Percentiles rank a stretch among this genome's conserved stretches.
Evolutionary conservation across 2,888 invertebrate species (phyloP).

Genomic region (Physocephala rufipes): DNA sequence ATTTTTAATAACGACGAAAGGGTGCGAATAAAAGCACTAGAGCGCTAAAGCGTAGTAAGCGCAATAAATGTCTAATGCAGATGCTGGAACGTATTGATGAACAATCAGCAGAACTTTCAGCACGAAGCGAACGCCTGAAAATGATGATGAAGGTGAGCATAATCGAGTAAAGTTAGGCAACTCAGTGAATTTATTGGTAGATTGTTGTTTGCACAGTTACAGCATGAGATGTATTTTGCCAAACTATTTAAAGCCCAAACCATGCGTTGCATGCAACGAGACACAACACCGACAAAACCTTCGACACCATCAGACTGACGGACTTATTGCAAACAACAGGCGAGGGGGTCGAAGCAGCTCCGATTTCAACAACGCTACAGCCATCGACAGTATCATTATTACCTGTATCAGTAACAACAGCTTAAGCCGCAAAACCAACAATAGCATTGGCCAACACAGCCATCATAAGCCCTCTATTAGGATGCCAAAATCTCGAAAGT

Average conservation of each 20-base stretch:
- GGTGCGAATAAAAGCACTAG: slow-evolving; percentile 56
- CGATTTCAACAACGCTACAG: slow-evolving; percentile 17
- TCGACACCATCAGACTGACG: slow-evolving; percentile 38
- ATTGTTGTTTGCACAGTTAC: slow-evolving; percentile 50
- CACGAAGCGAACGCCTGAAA: slow-evolving; percentile 71
- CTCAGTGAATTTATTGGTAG: background rate
- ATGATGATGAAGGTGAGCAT: slow-evolving; percentile 67
- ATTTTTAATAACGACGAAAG: slow-evolving; percentile 59
- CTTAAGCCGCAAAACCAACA: slow-evolving; percentile 34
- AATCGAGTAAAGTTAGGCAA: no score
- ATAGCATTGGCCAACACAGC: no score
- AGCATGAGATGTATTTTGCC: slow-evolving; percentile 65
- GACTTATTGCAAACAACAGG: slow-evolving; percentile 21
- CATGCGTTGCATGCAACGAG: slow-evolving; percentile 57
- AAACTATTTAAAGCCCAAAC: slow-evolving; percentile 63
- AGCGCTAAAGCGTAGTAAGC: slow-evolving; percentile 68
- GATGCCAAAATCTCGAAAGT: slow-evolving; percentile 1
- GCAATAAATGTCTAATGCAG: slow-evolving; percentile 70
- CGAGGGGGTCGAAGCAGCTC: slow-evolving; percentile 19
- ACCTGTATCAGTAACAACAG: slow-evolving; percentile 40
- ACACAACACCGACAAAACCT: slow-evolving; percentile 38
- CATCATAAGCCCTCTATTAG: no score
- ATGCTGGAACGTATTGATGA: slow-evolving; percentile 71
- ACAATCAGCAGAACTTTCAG: slow-evolving; percentile 68
- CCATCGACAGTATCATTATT: slow-evolving; percentile 39